Base-by-base conservation (phyloP, 2,797 vertebrate genomes). In the Phoebastria nigripes region DNA sequence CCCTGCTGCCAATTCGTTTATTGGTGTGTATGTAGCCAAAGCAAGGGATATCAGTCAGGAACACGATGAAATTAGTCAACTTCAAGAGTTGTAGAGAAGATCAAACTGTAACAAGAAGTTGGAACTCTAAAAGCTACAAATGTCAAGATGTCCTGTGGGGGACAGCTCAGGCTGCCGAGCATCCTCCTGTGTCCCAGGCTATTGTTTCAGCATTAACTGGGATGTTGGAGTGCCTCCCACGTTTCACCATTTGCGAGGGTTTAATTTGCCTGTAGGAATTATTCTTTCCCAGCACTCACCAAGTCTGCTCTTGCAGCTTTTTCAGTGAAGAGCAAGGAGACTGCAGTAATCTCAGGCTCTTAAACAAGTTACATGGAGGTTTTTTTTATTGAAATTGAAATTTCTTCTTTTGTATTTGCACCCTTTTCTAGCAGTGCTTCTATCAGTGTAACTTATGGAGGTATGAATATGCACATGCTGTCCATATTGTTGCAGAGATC, bases 161-260 rank as follows among this genome's bases (percentile, higher is more conserved):
- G 47, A 52, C 65, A 72, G 42, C 82, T 74, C 61, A 51, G 33
- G 51, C 87, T 54, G 66, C 85, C 0, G 6, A 65, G 93, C 79
- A 91, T 72, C 87, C 89, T 93, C 67, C 90, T 72, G 51, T 41
- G 76, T 91, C 84, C 74, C 84, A 74, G 24, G 42, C 89, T 93
- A 81, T 95, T 94, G 89, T 96, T 93, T 92, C 37, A 9, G 54
- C 42, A 42, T 84, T 93, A 86, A 37, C 54, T 70, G 41, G 78
- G 49, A 31, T 55, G 31, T 33, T 93, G 74, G 86, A 95, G 47
- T 81, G 72, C 80, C 76, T 96, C 88, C 85, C 71, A 14, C 18
- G 1, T 78, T 90, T 84, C 63, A 52, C 67, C 71, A 59, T 87
- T 89, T 82, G 35, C 2, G 4, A 44, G n/a, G 47, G 19, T 84